These are phyloP conservation scores for Napeogenes sylphis DNA, from an alignment of 2,888 invertebrate genomes.

Conservation along the genomic window DNA sequence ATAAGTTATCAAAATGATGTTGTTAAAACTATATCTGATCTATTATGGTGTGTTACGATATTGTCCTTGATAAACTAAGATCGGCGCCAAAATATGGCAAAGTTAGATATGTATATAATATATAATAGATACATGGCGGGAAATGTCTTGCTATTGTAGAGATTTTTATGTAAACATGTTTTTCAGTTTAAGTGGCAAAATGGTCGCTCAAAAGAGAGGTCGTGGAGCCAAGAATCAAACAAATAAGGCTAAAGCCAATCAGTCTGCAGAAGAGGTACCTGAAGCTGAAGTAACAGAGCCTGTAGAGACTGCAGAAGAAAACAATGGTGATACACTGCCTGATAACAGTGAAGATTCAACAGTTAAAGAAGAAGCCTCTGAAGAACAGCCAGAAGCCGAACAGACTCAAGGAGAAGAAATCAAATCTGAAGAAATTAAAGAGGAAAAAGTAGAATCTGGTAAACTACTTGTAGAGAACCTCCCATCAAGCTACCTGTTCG, in stretches of 20 bases:
- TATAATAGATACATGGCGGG: slow-evolving; percentile 53
- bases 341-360: slow-evolving; percentile 45
- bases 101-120: slow-evolving; percentile 26
- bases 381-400: slow-evolving; percentile 36
- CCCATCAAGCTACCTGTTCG: slow-evolving; percentile 68
- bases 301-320: slow-evolving; percentile 50
- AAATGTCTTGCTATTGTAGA: slow-evolving; percentile 38
- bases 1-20: neutral
- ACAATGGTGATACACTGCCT: slow-evolving; percentile 56
- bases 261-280: slow-evolving; percentile 32
- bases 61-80: slow-evolving; percentile 58
- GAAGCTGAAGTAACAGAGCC: slow-evolving; percentile 45
- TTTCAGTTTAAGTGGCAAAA: slow-evolving; percentile 39
- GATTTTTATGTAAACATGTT: slow-evolving; percentile 8
- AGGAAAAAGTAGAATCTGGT: slow-evolving; percentile 71
- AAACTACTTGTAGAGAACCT: slow-evolving; percentile 72
- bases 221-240: slow-evolving; percentile 67
- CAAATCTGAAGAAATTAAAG: slow-evolving; percentile 56
- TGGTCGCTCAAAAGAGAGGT: slow-evolving; percentile 72
- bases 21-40: slow-evolving; percentile 23
- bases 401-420: slow-evolving; percentile 43
- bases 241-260: slow-evolving; percentile 56
- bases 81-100: slow-evolving; percentile 51
- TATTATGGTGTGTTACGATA: slow-evolving; percentile 49
- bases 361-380: slow-evolving; percentile 35